Percentiles rank a stretch among this genome's conserved stretches.
These are phyloP conservation scores for Yponomeuta malinellus DNA, from an alignment of 2,888 invertebrate species.

Conservation along the genomic window DNA sequence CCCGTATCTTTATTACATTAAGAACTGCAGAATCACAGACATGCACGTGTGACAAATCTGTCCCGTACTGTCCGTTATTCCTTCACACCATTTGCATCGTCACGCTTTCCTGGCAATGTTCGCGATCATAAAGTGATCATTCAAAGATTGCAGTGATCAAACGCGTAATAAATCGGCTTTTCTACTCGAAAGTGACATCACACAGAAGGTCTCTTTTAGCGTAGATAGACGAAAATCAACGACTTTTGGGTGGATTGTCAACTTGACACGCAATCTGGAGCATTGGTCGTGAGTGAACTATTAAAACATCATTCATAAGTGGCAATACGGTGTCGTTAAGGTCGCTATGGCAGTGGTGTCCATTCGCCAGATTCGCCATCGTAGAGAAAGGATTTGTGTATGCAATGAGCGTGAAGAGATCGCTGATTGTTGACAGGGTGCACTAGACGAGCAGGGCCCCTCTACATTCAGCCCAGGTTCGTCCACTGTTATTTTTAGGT, in stretches of 20 bases:
- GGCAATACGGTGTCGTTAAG: too few relatives aligned
- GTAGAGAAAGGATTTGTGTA: too few relatives aligned
- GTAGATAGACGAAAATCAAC: conserved; percentile 29
- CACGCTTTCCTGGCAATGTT: conserved; percentile 57
- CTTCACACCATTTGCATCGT: conserved; percentile 56
- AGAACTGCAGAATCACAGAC: not conserved
- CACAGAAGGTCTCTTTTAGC: conserved; percentile 1
- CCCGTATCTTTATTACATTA: not conserved
- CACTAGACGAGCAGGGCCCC: too few relatives aligned
- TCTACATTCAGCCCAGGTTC: too few relatives aligned
- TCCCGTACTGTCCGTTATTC: not conserved
- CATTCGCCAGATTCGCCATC: too few relatives aligned
- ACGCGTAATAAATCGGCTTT: conserved; percentile 54
- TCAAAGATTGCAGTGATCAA: conserved; percentile 45
- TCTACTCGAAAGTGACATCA: conserved; percentile 35
- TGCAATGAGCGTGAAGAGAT: too few relatives aligned
- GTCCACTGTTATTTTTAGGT: too few relatives aligned
- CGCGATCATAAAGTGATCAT: conserved; percentile 71
- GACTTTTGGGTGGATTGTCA: not conserved
- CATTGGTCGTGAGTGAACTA: not conserved
- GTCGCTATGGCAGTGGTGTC: too few relatives aligned
- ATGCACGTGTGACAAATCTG: not conserved
- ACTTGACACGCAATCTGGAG: not conserved
- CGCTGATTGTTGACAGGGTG: too few relatives aligned
- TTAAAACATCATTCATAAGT: too few relatives aligned